phyloP scores from a whole-genome alignment of 2,113 vertebrate species.

The Baryphthengus martii region DNA sequence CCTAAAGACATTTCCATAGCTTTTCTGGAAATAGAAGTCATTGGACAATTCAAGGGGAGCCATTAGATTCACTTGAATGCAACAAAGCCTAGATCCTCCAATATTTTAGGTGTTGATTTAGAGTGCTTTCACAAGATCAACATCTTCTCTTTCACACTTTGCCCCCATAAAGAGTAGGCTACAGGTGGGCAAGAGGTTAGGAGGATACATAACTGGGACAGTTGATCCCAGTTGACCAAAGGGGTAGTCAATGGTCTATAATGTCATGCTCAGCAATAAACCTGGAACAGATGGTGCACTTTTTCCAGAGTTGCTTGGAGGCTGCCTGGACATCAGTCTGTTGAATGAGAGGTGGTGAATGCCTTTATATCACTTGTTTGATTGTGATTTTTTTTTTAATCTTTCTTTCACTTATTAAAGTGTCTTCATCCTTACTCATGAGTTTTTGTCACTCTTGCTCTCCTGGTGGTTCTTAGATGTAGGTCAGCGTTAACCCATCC shows the following conservation, averaged over 20 bases:
- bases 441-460: background rate
- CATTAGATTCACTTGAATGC: background rate
- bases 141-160: background rate
- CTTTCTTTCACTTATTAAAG: background rate
- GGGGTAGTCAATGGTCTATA: background rate
- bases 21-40: background rate
- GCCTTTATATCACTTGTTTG: background rate
- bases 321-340: background rate
- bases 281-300: accelerated
- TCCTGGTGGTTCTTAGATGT: background rate
- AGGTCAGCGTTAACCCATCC: background rate
- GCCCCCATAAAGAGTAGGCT: accelerated
- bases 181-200: background rate
- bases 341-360: background rate
- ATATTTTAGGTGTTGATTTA: background rate
- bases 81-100: background rate
- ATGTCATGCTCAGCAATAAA: background rate
- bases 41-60: background rate
- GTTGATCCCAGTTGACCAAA: background rate
- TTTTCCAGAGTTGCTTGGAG: background rate
- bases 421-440: background rate
- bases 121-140: background rate
- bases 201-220: background rate
- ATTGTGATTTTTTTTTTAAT: background rate
- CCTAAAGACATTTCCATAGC: background rate